Evolutionary conservation across 2,888 invertebrate species (phyloP), one percentile per base, ranked within the genome.

Genomic region (Sabellastarte sp.): DNA sequence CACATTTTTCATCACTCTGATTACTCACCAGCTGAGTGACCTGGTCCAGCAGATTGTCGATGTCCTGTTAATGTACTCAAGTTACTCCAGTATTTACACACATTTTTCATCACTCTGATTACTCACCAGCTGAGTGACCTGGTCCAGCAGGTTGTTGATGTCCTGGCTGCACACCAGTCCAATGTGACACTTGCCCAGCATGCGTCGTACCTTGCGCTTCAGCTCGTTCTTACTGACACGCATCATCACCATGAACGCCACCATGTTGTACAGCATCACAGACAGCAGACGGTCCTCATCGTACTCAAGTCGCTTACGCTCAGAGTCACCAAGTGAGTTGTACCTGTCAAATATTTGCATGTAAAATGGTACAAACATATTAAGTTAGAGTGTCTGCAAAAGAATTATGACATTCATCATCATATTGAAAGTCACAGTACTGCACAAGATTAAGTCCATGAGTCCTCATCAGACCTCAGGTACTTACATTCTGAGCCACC

Each of bases 181-280:
- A 75, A 99, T 97, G 80, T 99, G 99, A 81, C 96, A 96, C 84
- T 99, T 99, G 3, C 99, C 99, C 15, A 99, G 87, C 66, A 99
- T 85, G 55, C 99, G 88, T 20, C 99, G 88, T n/a, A 89, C 85
- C 68, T 84, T 84, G 65, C 80, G 77, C 68, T 77, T 76, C 31
- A 82, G 64, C 66, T 84, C 93, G 64, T 89, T 89, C 73, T 95
- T 90, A 64, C 90, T 90, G 1, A 94, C 93, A 74, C 91, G 91
- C 75, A 96, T 87, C 91, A 97, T 91, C 32, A 99, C 91, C 88
- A 99, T 89, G 73, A 95, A 95, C 1, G 95, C 95, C 0, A 95
- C 93, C 71, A 98, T 86, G 86, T 99, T 99, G 83, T 97, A 98
- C 51, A 99, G 86, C 86, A 98, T 91, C 1, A 95, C 95, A 2